phyloP scores from a whole-genome alignment of 2,113 vertebrate genomes.

The Neopipo cinnamomea region DNA sequence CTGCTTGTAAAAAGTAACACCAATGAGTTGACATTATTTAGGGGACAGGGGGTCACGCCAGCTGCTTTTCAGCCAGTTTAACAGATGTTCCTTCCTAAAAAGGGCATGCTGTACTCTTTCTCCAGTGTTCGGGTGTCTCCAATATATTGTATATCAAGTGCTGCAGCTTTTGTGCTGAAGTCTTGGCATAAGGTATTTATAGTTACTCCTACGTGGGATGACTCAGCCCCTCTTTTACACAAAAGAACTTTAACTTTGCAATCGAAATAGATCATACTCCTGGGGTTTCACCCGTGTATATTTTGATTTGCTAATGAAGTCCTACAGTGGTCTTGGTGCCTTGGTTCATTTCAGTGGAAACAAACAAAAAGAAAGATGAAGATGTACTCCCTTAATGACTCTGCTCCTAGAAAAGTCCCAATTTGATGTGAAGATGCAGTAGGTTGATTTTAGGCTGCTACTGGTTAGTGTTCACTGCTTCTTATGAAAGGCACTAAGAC shows the following conservation, averaged over 20 bases:
- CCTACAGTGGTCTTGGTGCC: background rate
- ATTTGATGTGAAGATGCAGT: background rate
- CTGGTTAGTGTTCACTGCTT: background rate
- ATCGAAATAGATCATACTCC: background rate
- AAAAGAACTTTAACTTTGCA: background rate
- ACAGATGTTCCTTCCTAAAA: conserved; percentile 29
- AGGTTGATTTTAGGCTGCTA: background rate
- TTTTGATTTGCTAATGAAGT: background rate
- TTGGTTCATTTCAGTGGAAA: background rate
- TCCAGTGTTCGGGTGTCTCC: background rate
- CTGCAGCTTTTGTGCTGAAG: background rate
- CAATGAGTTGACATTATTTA: background rate
- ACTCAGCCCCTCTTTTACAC: background rate
- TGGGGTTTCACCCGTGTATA: background rate
- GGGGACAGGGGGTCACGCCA: background rate
- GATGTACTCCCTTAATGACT: background rate
- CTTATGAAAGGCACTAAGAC: background rate
- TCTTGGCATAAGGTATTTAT: background rate
- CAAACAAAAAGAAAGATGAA: background rate
- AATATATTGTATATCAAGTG: background rate
- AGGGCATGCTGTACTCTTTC: background rate
- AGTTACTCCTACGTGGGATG: background rate
- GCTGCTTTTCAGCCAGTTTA: background rate
- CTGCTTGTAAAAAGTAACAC: conserved; percentile 28
- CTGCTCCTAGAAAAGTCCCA: background rate